Conservation (phyloP, 37 sponge, comb jelly and placozoan species). For the Chondrosia reniformis region DNA sequence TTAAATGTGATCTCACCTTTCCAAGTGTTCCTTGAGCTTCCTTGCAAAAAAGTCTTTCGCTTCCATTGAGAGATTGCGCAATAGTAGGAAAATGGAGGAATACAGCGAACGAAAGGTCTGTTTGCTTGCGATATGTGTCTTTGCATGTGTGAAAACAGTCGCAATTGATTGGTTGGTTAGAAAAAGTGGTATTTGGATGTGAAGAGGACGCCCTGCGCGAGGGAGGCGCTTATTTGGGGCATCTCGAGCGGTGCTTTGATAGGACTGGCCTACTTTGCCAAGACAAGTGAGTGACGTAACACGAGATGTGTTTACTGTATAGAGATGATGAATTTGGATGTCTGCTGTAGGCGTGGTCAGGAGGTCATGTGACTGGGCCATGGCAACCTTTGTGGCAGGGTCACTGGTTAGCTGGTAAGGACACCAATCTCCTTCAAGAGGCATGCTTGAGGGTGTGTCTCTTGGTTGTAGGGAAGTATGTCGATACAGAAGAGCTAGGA, state of each 20-base stretch:
- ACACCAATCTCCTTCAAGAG: too few species aligned
- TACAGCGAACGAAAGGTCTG: conserved; percentile 21
- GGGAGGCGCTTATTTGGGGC: conserved; percentile 65
- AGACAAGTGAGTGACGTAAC: conserved; percentile 54
- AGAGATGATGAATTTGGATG: background rate
- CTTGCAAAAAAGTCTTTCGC: too few species aligned
- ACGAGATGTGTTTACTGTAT: background rate
- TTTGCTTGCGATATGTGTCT: background rate
- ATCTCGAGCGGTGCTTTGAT: conserved; percentile 44
- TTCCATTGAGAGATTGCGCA: too few species aligned
- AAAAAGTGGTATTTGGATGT: conserved; percentile 78
- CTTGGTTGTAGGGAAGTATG: conserved; percentile 47
- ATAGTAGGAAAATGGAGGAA: conserved; percentile 15
- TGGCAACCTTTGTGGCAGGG: conserved; percentile 46
- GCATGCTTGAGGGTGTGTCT: too few species aligned
- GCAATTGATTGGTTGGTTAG: conserved; percentile 16
- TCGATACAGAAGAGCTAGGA: conserved; percentile 29
- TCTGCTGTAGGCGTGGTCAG: conserved; percentile 39
- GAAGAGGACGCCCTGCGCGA: conserved; percentile 72
- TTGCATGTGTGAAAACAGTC: background rate
- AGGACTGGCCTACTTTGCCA: conserved; percentile 59
- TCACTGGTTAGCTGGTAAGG: conserved; percentile 65
- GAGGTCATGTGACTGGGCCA: conserved; percentile 74
- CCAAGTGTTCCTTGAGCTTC: too few species aligned
- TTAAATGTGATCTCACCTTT: too few species aligned